Percentiles rank a stretch among this genome's conserved stretches.
These are phyloP conservation scores for Pentalonia nigronervosa DNA, from an alignment of 1,140 invertebrate genomes.

Conservation along the genomic window DNA sequence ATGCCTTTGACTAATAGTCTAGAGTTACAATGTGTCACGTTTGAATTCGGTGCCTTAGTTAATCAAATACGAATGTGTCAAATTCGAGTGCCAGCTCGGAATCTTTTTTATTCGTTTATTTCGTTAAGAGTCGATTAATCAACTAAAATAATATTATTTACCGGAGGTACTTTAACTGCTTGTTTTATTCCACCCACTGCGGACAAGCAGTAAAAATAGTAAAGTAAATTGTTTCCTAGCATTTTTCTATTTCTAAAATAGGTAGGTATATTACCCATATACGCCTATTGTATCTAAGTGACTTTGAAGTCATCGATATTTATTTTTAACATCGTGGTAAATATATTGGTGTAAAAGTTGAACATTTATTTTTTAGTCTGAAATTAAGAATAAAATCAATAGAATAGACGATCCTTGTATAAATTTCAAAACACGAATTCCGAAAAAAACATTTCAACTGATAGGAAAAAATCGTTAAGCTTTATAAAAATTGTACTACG, in stretches of 20 bases:
- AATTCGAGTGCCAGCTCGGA: background rate
- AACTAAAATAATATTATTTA: background rate
- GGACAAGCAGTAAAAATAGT: background rate
- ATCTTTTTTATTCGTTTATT: background rate
- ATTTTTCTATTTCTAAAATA: background rate
- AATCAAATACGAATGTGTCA: background rate
- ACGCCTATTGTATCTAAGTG: no score
- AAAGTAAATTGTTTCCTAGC: background rate
- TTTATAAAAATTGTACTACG: no score
- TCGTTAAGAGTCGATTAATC: background rate
- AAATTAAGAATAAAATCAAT: no score
- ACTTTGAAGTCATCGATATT: no score
- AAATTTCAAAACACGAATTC: no score
- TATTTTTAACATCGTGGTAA: no score
- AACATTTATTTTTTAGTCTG: no score
- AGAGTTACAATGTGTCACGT: background rate
- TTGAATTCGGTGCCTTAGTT: background rate
- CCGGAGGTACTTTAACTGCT: background rate
- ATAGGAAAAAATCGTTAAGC: no score
- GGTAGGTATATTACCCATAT: no score
- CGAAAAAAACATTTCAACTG: no score
- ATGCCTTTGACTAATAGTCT: background rate
- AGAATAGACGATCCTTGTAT: no score
- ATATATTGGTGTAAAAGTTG: no score
- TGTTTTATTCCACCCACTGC: background rate